Conservation (phyloP, 2,797 vertebrate genomes). For the Halcyon smyrnensis region DNA sequence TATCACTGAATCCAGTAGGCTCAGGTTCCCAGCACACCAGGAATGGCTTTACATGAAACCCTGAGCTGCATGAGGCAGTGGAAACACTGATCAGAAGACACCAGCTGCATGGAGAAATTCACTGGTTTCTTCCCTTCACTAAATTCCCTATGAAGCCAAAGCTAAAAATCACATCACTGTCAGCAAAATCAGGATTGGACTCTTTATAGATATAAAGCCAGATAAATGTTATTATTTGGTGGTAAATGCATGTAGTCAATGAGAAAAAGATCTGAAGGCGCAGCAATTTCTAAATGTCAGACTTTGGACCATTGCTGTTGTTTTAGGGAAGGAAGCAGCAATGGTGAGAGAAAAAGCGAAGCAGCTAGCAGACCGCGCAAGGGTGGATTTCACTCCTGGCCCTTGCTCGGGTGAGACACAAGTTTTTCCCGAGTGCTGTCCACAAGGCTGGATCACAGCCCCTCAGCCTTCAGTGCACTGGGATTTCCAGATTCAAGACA, state of each 20-base stretch:
- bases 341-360: not conserved
- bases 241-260: not conserved
- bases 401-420: not conserved
- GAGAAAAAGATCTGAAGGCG: not conserved
- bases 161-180: conserved; percentile 2
- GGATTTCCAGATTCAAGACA: not conserved
- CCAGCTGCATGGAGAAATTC: not conserved
- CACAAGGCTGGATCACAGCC: not conserved
- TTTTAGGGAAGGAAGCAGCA: not conserved
- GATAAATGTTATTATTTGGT: not conserved
- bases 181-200: not conserved
- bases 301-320: not conserved
- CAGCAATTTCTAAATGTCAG: not conserved
- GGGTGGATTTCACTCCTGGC: not conserved
- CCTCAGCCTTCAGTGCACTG: not conserved
- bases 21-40: not conserved
- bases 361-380: not conserved
- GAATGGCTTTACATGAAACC: not conserved
- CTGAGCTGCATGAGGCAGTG: not conserved
- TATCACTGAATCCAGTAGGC: not conserved
- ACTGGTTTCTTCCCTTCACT: not conserved
- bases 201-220: not conserved
- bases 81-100: not conserved
- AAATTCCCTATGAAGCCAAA: not conserved
- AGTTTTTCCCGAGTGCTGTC: not conserved